Base-by-base conservation (phyloP, 1,140 invertebrate genomes). In the Papilio xuthus region DNA sequence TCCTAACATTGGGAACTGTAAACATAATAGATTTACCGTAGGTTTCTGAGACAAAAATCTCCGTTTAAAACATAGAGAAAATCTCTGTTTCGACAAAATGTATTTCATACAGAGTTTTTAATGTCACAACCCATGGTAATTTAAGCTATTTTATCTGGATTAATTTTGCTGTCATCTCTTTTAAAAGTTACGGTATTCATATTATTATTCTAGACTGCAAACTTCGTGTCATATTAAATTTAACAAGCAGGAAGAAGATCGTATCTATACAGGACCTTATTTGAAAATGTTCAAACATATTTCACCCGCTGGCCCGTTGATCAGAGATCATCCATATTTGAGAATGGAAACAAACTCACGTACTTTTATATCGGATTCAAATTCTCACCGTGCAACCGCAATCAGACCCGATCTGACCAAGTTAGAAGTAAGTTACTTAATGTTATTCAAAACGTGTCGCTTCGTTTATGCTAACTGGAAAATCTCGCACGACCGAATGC, bases 401-500 rank as follows among this genome's bases (percentile, higher is more conserved):
- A 75, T 75, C 73, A 75, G 73, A 53, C 42, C 15, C 47, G 72
- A 75, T 75, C 73, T 75, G 47, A 56, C 73, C 73, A 75, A 75
- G 73, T 75, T 75, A 50, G 73, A 75, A 74, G 56, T 74, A 74
- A 75, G 73, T 56, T 37, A 75, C 47, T 60, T 75, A 75, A 75
- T 75, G 73, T 75, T 75, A 75, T 75, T 75, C 56, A 84, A 81
- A 90, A 89, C 88, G 89, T 90, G 88, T 90, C 85, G 73, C 81
- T 81, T 86, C 84, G 88, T 89, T 89, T 91, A 92, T 92, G 87
- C 90, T 85, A 88, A 89, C 85, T 87, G 84, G 85, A 81, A 88
- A 85, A 91, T 90, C 91, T 80, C 83, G 89, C 91, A 91, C 91
- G 91, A 92, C 89, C 79, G 80, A 85, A 80, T 81, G 83, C 84